phyloP scores from a whole-genome alignment of 1,140 invertebrate genomes.

The Cecropterus lyciades region DNA sequence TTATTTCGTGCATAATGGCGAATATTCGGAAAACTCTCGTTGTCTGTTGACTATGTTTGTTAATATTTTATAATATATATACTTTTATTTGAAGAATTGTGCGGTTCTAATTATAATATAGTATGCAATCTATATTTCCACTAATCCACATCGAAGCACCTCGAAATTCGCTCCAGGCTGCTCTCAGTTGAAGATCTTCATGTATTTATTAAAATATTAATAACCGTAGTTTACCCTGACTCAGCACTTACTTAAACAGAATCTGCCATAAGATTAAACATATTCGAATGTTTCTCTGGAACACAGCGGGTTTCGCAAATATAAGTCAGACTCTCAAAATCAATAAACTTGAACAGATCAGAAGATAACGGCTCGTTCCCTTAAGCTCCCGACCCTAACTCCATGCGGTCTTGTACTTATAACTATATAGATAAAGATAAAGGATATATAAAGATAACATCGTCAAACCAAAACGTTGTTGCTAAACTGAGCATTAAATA shows the following conservation, averaged over 20 bases:
- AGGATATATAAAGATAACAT: not conserved
- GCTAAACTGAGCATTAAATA: not conserved
- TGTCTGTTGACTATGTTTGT: too few species aligned
- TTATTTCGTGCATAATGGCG: too few species aligned
- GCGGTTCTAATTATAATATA: too few species aligned
- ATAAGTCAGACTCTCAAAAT: not conserved
- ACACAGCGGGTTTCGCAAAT: not conserved
- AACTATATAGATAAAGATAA: constrained; percentile 3
- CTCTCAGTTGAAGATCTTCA: too few species aligned
- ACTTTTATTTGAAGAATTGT: too few species aligned
- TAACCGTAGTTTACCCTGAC: not conserved
- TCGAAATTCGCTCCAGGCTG: too few species aligned
- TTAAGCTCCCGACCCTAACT: not conserved
- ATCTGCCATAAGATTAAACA: not conserved
- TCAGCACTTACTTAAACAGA: not conserved
- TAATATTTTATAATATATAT: too few species aligned
- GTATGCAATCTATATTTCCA: too few species aligned
- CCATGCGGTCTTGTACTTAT: constrained; percentile 2
- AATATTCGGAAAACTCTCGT: too few species aligned
- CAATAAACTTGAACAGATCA: constrained; percentile 4
- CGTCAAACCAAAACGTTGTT: not conserved
- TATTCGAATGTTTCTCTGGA: not conserved
- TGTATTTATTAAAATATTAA: too few species aligned
- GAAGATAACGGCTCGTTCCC: not conserved
- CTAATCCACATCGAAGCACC: too few species aligned